Conservation (phyloP, 2,797 vertebrate species). For the Loriculus beryllinus region DNA sequence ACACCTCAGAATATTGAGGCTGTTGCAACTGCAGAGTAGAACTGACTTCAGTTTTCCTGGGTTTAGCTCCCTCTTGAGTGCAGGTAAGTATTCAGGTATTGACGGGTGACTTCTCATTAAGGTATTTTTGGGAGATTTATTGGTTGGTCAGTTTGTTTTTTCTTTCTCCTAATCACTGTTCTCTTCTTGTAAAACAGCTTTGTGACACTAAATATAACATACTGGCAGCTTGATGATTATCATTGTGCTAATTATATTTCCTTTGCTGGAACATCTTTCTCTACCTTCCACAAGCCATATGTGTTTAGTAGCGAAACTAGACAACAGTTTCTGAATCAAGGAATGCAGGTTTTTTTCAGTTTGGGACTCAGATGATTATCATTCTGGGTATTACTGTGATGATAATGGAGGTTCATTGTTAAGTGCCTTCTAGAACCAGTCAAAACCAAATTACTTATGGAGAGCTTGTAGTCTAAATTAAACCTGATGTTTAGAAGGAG, state of each 20-base stretch:
- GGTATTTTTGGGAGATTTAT: neutral
- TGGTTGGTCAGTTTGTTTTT: neutral
- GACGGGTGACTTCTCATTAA: neutral
- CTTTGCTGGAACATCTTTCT: neutral
- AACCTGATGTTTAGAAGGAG: neutral
- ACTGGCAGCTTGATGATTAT: neutral
- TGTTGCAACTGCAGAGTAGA: too few species aligned
- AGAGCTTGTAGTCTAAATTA: neutral
- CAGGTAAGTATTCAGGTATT: accelerated
- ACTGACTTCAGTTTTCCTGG: neutral
- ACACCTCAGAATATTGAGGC: too few species aligned
- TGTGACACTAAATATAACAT: neutral
- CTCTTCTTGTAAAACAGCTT: neutral
- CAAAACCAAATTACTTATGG: neutral
- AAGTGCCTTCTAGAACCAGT: neutral
- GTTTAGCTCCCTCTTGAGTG: neutral
- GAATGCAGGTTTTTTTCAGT: neutral
- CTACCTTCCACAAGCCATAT: neutral
- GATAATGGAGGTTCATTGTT: neutral
- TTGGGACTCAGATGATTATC: neutral
- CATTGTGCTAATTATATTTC: neutral
- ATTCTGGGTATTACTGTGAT: neutral
- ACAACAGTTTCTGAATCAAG: neutral
- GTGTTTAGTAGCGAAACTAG: neutral
- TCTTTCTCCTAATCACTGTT: neutral